These are phyloP conservation scores for Cuniculus paca DNA, from an alignment of 2,797 vertebrate species.

Conservation along the genomic window DNA sequence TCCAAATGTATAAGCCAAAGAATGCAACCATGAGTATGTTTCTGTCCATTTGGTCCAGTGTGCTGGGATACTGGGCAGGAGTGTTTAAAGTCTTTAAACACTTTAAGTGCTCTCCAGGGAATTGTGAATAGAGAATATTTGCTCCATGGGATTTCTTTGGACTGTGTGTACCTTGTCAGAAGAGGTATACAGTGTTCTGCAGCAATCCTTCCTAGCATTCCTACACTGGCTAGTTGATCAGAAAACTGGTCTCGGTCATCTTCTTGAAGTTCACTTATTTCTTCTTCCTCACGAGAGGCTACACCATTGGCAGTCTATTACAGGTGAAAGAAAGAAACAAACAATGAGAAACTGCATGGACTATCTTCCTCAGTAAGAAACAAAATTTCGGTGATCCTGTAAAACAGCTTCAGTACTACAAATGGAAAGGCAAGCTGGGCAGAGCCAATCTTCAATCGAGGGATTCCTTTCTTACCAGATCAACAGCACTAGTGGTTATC, in stretches of 20 bases:
- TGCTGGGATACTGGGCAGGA: slow-evolving; percentile 53
- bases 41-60: slow-evolving; percentile 69
- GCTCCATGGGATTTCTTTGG: slow-evolving; percentile 66
- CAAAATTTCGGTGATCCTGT: neutral
- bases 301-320: slow-evolving; percentile 97
- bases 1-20: slow-evolving; percentile 65
- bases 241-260: slow-evolving; percentile 99
- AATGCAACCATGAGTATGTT: slow-evolving; percentile 62
- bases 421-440: neutral
- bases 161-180: slow-evolving; percentile 93
- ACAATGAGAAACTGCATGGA: slow-evolving; percentile 54
- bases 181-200: slow-evolving; percentile 98
- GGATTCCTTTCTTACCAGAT: neutral
- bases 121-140: slow-evolving; percentile 52
- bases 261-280: slow-evolving; percentile 99
- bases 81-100: slow-evolving; percentile 71
- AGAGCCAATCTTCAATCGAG: neutral
- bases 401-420: neutral
- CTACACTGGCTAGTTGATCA: slow-evolving; percentile 98
- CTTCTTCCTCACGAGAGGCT: slow-evolving; percentile 96
- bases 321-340: slow-evolving; percentile 76
- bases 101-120: slow-evolving; percentile 61
- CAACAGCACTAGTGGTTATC: neutral
- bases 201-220: slow-evolving; percentile 97
- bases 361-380: neutral